Evolutionary conservation across 2,113 vertebrate genomes (phyloP).

Genomic region (Perognathus longimembris): DNA sequence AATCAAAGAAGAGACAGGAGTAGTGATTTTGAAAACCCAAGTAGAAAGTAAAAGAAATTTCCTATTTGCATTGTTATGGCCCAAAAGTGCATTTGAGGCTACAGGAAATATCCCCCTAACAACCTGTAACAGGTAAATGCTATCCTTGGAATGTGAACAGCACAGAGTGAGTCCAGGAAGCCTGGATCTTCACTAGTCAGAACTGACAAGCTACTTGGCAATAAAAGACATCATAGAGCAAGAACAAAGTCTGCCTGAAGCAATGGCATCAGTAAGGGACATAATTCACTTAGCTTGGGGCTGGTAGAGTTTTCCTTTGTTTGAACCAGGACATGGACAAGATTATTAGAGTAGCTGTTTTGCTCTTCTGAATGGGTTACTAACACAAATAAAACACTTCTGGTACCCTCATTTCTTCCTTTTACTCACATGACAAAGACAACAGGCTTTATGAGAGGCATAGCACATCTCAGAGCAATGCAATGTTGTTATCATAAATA

Average conservation of each 20-base stretch:
- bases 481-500: slow-evolving; percentile 58
- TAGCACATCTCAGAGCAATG: slow-evolving; percentile 47
- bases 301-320: slow-evolving; percentile 41
- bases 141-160: neutral
- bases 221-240: slow-evolving; percentile 19
- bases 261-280: neutral
- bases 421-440: slow-evolving; percentile 22
- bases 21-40: neutral
- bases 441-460: slow-evolving; percentile 23
- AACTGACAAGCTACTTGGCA: slow-evolving; percentile 35
- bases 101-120: neutral
- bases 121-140: neutral
- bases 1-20: neutral
- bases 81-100: neutral
- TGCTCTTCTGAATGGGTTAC: slow-evolving; percentile 52
- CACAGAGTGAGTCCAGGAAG: neutral
- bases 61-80: neutral
- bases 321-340: neutral
- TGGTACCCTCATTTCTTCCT: slow-evolving; percentile 28
- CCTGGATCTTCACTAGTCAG: neutral
- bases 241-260: slow-evolving; percentile 41
- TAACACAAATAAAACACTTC: slow-evolving; percentile 39
- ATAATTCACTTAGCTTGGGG: slow-evolving; percentile 59
- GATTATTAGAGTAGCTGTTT: slow-evolving; percentile 38
- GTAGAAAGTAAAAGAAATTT: neutral